phyloP scores from a whole-genome alignment of 2,113 vertebrate species.

The Acanthisitta chloris region DNA sequence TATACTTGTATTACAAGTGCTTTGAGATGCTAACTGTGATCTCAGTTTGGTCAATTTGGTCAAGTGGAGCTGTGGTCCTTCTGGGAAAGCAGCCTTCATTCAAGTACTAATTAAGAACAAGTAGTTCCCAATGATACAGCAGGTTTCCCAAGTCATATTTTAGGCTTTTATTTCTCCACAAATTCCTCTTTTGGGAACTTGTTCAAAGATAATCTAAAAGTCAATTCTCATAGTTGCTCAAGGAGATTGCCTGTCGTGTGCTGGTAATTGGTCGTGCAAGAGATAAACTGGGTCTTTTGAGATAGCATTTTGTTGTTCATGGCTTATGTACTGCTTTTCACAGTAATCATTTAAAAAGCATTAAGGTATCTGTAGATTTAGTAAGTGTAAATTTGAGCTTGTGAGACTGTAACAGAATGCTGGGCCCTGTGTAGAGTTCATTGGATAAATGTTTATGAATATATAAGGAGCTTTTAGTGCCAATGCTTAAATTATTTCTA shows the following conservation, averaged over 20 bases:
- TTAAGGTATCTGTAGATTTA: neutral
- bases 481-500: neutral
- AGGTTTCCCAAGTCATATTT: neutral
- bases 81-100: neutral
- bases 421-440: neutral
- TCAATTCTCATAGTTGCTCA: neutral
- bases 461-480: neutral
- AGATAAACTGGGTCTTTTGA: neutral
- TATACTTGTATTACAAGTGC: neutral
- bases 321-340: neutral
- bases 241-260: neutral
- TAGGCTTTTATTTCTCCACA: neutral
- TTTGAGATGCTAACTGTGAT: neutral
- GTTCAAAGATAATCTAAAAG: neutral
- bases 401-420: neutral
- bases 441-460: neutral
- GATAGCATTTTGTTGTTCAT: neutral
- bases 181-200: neutral
- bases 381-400: neutral
- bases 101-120: neutral
- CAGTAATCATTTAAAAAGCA: neutral
- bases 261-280: neutral
- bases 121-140: neutral
- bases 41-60: neutral
- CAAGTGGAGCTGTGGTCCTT: neutral